Evolutionary conservation across 1,140 invertebrate species (phyloP), one percentile per base, ranked within the genome.

Genomic region (Formica selysi): DNA sequence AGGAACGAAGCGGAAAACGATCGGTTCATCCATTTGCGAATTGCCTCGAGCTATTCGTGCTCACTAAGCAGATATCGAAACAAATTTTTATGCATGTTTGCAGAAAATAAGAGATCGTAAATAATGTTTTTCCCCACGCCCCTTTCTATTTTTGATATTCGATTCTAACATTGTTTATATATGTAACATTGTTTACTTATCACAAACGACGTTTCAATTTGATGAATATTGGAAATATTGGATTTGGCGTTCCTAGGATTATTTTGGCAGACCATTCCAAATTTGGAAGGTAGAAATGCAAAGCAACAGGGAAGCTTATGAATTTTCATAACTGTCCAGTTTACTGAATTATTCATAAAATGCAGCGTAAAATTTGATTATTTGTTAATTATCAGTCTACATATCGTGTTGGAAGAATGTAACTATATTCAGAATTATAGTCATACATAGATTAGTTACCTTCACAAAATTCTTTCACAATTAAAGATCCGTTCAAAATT

Each of bases 341-440:
- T 41, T 54, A 36, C 51, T 88, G 48, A 88, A 88, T 87, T 76
- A 88, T 88, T 88, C 86, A 84, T 62, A 64, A 36, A 74, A 36
- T 26, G n/a, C 62, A 38, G 51, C 26, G 32, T 36, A 61, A 64
- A 54, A 65, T 70, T 51, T 6, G 59, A 80, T 38, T 32, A 73
- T 87, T 87, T 88, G 73, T 88, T 88, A 88, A 88, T 88, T 88
- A 88, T 83, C 81, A 76, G 61, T 38, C 44, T 36, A 29, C 62
- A 57, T 70, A 74, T 5, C 1, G 62, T 87, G 62, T 87, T 51
- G 61, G 22, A 51, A 19, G 48, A 68, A 51, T 29, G 64, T 51
- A 41, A 57, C 67, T 83, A 19, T 54, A 22, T 44, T 44, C 29
- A 26, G 85, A 78, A 41, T 41, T 65, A 76, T 36, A 76, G 36